Evolutionary conservation across 2,888 invertebrate species (phyloP), one percentile per base, ranked within the genome.

Genomic region (Idaea biselata): DNA sequence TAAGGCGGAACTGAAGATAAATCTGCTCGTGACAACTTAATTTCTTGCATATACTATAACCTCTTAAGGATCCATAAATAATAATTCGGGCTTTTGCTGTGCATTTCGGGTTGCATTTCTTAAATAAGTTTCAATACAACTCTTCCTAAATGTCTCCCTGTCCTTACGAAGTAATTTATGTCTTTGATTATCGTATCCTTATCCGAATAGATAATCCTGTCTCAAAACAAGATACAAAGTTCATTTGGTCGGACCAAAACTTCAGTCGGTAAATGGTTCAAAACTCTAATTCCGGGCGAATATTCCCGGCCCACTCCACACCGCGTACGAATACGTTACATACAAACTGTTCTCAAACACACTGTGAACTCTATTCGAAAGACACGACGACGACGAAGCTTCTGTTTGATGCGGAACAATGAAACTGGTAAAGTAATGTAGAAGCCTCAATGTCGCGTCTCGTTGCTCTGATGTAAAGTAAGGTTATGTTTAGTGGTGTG

Each of bases 231-330:
- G 90, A 89, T 89, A 81, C 83, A 89, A 84, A 89, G 89, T 91
- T 91, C 89, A 89, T 85, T 92, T 92, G 91, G 91, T 91, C 91
- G 91, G 91, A 91, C 91, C 91, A 91, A 90, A 89, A 91, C 87
- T 85, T 92, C 91, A 92, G 91, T 91, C 91, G 83, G 86, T 89
- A 88, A 88, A 89, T 87, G 81, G 88, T 87, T 90, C 86, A 88
- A 88, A 89, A 89, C 85, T 83, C 81, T 84, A 79, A 79, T 79
- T 73, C 76, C 73, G 75, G 81, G 75, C 71, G 73, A 70, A 68
- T 65, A 66, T 63, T 64, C 60, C 68, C 64, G 60, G 69, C 58
- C 59, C n/a, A 63, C 58, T 58, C 58, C 63, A 62, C 60, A 66
- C 64, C 59, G 65, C 60, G 62, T 59, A 60, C 62, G 59, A 31